Conservation (phyloP, 2,888 invertebrate genomes). For the Machimus rusticus region DNA sequence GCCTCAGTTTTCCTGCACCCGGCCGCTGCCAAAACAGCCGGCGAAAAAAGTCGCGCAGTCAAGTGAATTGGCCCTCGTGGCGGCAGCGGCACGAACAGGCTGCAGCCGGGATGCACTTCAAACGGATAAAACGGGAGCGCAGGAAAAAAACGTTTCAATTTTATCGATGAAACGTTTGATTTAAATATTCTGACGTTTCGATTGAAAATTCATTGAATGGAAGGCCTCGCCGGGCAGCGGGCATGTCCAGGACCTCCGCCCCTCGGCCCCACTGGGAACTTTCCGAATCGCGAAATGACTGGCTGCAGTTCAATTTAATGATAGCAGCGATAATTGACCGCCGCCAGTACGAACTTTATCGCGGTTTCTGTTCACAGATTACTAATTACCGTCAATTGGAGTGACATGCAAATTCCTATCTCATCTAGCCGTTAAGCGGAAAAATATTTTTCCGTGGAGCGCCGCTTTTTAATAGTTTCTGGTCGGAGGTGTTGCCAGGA, state of each 20-base stretch:
- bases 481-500: neutral
- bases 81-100: neutral
- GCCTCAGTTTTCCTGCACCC: neutral
- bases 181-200: conserved; percentile 37
- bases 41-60: neutral
- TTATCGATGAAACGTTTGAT: conserved; percentile 37
- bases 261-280: neutral
- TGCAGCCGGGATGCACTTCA: neutral
- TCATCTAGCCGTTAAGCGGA: neutral
- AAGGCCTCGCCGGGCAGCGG: neutral
- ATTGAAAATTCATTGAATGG: conserved; percentile 34
- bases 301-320: conserved; percentile 1
- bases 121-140: neutral
- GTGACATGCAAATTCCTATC: conserved; percentile 23
- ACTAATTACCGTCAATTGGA: conserved; percentile 31
- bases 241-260: neutral
- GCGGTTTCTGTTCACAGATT: conserved; percentile 34
- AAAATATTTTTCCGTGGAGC: neutral
- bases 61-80: neutral
- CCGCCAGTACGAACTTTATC: conserved; percentile 19
- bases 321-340: conserved; percentile 27
- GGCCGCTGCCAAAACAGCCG: neutral
- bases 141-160: conserved; percentile 14
- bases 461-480: neutral
- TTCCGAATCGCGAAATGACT: neutral